These are phyloP conservation scores for Limnephilus auricula DNA, from an alignment of 2,888 invertebrate species.

Conservation along the genomic window DNA sequence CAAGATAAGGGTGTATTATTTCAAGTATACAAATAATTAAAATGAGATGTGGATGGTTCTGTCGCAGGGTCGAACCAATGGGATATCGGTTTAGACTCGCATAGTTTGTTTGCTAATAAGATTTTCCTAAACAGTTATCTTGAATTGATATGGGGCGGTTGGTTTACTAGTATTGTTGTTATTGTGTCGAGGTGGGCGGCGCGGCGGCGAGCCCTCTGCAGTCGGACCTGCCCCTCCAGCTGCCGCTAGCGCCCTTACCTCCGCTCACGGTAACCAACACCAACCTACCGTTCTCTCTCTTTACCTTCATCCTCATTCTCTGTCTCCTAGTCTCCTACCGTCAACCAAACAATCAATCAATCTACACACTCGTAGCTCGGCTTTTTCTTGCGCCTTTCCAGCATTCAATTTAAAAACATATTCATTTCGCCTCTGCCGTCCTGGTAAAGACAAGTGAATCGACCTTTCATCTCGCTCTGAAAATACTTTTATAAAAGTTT, in stretches of 20 bases:
- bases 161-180: constrained; percentile 23
- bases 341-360: background rate
- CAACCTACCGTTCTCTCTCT: constrained; percentile 40
- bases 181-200: constrained; percentile 77
- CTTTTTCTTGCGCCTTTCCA: background rate
- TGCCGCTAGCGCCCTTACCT: constrained; percentile 77
- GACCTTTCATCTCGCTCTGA: background rate
- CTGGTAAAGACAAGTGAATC: background rate
- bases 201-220: constrained; percentile 77
- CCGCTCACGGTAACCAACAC: constrained; percentile 62
- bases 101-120: background rate
- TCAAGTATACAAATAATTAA: background rate
- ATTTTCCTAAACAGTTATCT: background rate
- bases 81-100: background rate
- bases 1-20: background rate
- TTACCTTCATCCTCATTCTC: background rate
- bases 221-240: constrained; percentile 78
- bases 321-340: background rate
- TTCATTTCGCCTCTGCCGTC: background rate
- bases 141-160: constrained; percentile 20
- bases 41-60: background rate
- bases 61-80: background rate
- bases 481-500: background rate
- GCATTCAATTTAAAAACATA: background rate
- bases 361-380: background rate